Evolutionary conservation across 1,140 invertebrate genomes (phyloP).

Genomic region (Zaprionus africanus): DNA sequence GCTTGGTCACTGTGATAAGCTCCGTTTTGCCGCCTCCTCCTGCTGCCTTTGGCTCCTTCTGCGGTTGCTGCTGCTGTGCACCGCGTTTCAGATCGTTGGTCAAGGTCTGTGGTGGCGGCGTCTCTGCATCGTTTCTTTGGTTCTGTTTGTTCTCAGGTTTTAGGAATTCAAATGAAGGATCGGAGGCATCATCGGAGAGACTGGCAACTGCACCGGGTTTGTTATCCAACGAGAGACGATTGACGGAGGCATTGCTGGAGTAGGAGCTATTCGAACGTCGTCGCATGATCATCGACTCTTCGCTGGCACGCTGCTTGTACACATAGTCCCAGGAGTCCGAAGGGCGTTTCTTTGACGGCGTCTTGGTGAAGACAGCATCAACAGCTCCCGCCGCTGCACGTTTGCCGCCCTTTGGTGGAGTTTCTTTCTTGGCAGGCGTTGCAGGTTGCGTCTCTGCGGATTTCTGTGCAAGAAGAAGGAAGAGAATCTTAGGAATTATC

Average conservation of each 20-base stretch:
- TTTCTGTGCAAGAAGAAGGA: conserved; percentile 31
- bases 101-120: conserved; percentile 50
- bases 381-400: conserved; percentile 8
- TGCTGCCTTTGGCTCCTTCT: conserved; percentile 22
- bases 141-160: conserved; percentile 75
- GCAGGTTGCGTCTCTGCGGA: conserved; percentile 61
- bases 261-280: conserved; percentile 93
- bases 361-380: conserved; percentile 42
- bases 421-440: conserved; percentile 52
- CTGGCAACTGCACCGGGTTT: conserved; percentile 38
- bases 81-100: conserved; percentile 66
- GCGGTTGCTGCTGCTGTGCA: conserved; percentile 2
- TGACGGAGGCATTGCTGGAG: conserved; percentile 88
- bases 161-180: conserved; percentile 70
- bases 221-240: conserved; percentile 72
- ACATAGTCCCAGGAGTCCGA: conserved; percentile 86
- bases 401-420: neutral
- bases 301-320: conserved; percentile 86
- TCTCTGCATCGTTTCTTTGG: conserved; percentile 59
- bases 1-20: conserved; percentile 86
- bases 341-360: conserved; percentile 82
- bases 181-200: conserved; percentile 60
- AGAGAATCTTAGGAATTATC: neutral
- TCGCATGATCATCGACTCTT: conserved; percentile 91
- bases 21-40: conserved; percentile 21